Conservation (phyloP, 30 jellyfish, hydroid and myxozoan genomes). For the Turritopsis rubra region DNA sequence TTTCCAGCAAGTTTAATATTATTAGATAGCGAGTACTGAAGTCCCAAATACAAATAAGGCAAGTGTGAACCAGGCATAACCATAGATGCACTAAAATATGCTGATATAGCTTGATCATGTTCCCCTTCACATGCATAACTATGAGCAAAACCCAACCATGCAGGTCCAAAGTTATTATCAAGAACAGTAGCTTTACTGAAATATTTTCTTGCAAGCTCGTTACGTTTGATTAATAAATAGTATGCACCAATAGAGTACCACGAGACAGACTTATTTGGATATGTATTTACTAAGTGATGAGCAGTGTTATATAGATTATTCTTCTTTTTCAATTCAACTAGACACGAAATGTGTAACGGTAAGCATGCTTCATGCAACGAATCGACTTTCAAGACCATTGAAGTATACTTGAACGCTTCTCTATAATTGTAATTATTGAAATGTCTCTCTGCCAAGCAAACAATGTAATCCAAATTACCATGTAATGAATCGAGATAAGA, state of each 20-base stretch:
- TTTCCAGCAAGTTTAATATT: slow-evolving; percentile 64
- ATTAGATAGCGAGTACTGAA: slow-evolving; percentile 60
- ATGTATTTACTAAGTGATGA: slow-evolving; percentile 48
- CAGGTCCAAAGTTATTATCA: slow-evolving; percentile 74
- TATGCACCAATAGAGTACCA: slow-evolving; percentile 94
- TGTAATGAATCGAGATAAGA: slow-evolving; percentile 28
- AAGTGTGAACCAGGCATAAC: slow-evolving; percentile 95
- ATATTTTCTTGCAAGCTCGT: slow-evolving; percentile 75
- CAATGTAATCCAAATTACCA: slow-evolving; percentile 55
- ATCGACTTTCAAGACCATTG: slow-evolving; percentile 47
- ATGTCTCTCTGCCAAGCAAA: slow-evolving; percentile 62
- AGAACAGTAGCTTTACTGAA: slow-evolving; percentile 84
- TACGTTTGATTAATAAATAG: slow-evolving; percentile 59
- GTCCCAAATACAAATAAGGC: slow-evolving; percentile 69
- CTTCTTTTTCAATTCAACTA: slow-evolving; percentile 64
- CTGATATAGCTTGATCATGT: slow-evolving; percentile 92
- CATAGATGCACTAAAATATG: slow-evolving; percentile 76
- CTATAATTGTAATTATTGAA: slow-evolving; percentile 64
- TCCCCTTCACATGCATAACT: slow-evolving; percentile 94
- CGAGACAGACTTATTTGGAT: slow-evolving; percentile 74
- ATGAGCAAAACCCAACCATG: slow-evolving; percentile 98
- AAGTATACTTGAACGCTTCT: slow-evolving; percentile 51
- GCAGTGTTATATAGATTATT: slow-evolving; percentile 73
- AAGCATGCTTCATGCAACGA: slow-evolving; percentile 75
- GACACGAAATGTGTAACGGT: slow-evolving; percentile 74